Conservation (phyloP, 2,113 vertebrate genomes). For the Calyptomena viridis region DNA sequence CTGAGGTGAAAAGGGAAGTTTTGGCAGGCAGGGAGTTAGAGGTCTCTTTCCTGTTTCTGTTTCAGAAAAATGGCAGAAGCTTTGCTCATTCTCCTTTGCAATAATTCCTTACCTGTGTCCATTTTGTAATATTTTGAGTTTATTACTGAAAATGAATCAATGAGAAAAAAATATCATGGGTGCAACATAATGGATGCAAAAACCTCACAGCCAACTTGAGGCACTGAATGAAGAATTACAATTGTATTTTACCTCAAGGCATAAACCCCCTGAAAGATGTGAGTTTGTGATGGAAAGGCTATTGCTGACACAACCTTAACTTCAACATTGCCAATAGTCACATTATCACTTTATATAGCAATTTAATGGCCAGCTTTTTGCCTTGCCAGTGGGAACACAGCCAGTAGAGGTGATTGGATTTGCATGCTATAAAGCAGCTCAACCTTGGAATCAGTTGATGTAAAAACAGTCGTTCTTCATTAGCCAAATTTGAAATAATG, state of each 20-base stretch:
- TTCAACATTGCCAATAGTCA: conserved; percentile 21
- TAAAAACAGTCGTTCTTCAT: conserved; percentile 30
- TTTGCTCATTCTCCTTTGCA: neutral
- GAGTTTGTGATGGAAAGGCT: conserved; percentile 33
- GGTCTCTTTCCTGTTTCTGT: neutral
- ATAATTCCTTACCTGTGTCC: neutral
- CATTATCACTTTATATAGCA: conserved; percentile 47
- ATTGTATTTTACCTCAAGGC: conserved; percentile 35
- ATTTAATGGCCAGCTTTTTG: conserved; percentile 33
- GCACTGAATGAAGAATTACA: conserved; percentile 6
- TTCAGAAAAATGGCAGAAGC: neutral
- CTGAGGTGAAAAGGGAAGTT: conserved; percentile 23
- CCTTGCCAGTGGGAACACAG: conserved; percentile 24
- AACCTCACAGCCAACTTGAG: neutral
- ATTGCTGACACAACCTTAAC: conserved; percentile 58
- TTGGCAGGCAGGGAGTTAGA: neutral
- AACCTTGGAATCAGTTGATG: neutral
- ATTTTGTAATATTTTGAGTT: conserved; percentile 11
- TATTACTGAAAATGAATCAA: conserved; percentile 1
- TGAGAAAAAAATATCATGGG: neutral
- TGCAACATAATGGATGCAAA: conserved; percentile 28
- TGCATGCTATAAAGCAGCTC: conserved; percentile 26
- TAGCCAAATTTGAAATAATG: conserved; percentile 53
- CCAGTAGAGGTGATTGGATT: conserved; percentile 38
- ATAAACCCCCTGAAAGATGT: conserved; percentile 43